Base-by-base conservation (phyloP, 1,140 invertebrate species). In the Camponotus vicinus region DNA sequence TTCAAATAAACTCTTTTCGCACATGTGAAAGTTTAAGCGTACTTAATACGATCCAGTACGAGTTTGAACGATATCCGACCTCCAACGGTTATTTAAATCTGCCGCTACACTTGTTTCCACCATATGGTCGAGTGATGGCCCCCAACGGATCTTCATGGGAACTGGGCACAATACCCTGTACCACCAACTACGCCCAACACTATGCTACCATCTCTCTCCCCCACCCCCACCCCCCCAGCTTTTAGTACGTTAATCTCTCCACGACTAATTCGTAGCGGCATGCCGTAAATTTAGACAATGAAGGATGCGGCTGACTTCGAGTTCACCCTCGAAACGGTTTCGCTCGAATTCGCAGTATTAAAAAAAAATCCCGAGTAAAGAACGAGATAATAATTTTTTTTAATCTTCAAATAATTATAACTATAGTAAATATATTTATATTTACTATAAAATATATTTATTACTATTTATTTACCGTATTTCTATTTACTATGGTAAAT, bases 71-170 rank as follows among this genome's bases (percentile, higher is more conserved):
- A 63, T 70, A 88, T 63, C 71, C 77, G 85, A 89, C 79, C 87
- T 89, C 90, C 90, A 95, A 95, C 95, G 94, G 95, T 95, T 95
- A 95, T 95, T 95, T 95, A 95, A 95, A 95, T 95, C 94, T 95
- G 90, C 94, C 91, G 85, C 88, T 92, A 92, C 93, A 93, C 93
- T 93, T 93, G 93, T 93, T 87, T 76, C 69, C 67, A 90, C 93
- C 95, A 95, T 95, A 95, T 95, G 95, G 94, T 89, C 90, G 52
- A 85, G 76, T 91, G 92, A 91, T 92, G 90, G 91, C 94, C 94
- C 95, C 95, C 94, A 95, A 95, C 94, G 93, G 91, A 95, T 92
- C 93, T 95, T 95, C 95, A 95, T 95, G 95, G 94, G 94, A 95
- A 95, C 92, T 90, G 92, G 89, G 88, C 92, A 94, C 90, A 88